A percentile compares a stretch with the other conserved stretches of the same genome.
Conservation (phyloP, 2,797 vertebrate genomes). For the Cetoscarus ocellatus region DNA sequence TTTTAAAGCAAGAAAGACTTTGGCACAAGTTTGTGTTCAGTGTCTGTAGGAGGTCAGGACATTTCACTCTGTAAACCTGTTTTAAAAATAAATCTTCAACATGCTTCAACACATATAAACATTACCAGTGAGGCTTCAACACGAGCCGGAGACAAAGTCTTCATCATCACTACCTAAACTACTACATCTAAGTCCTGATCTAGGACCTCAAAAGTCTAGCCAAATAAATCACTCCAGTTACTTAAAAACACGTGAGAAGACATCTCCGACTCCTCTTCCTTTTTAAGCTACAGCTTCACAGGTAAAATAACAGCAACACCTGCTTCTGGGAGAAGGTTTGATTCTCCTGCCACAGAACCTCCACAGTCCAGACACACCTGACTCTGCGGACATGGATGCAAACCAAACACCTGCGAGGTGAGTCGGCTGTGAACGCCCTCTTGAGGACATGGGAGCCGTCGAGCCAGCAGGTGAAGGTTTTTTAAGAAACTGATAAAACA, state of each 20-base stretch:
- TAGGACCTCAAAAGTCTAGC: conserved; percentile 61
- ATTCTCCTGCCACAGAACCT: conserved; percentile 2
- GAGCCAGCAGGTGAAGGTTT: too few relatives aligned
- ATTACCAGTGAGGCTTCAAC: conserved; percentile 4
- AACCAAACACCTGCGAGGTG: too few relatives aligned
- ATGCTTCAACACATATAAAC: not conserved
- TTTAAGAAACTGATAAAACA: too few relatives aligned
- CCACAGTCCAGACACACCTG: too few relatives aligned
- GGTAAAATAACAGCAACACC: conserved; percentile 3
- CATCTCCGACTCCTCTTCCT: conserved; percentile 11
- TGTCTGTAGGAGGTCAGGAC: conserved; percentile 6
- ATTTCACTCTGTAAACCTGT: conserved; percentile 11
- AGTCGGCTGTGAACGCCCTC: too few relatives aligned
- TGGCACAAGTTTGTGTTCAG: conserved; percentile 44
- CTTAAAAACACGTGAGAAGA: conserved; percentile 38
- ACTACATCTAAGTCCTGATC: conserved; percentile 71
- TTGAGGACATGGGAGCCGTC: too few relatives aligned
- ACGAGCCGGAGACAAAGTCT: conserved; percentile 14
- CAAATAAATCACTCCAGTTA: conserved; percentile 59
- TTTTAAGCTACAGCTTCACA: conserved; percentile 24
- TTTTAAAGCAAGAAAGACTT: conserved; percentile 59
- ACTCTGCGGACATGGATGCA: too few relatives aligned
- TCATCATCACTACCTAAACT: conserved; percentile 61
- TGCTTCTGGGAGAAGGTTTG: too few relatives aligned
- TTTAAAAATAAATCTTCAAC: not conserved